These are phyloP conservation scores for Leucania comma DNA, from an alignment of 2,888 invertebrate genomes.

Conservation along the genomic window DNA sequence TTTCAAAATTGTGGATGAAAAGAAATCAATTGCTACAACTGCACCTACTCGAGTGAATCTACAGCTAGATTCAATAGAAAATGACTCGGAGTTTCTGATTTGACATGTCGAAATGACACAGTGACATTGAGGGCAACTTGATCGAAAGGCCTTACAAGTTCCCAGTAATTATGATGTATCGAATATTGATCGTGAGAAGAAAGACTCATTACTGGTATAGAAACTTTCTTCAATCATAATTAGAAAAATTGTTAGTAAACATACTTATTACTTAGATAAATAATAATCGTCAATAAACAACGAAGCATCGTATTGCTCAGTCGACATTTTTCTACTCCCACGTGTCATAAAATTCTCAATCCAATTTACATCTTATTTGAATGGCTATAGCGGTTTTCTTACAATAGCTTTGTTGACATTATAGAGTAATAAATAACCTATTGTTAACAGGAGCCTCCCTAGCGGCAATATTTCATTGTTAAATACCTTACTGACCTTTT, in stretches of 20 bases:
- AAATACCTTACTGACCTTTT: slow-evolving; percentile 64
- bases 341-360: slow-evolving; percentile 18
- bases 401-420: slow-evolving; percentile 66
- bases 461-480: slow-evolving; percentile 64
- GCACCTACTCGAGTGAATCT: slow-evolving; percentile 23
- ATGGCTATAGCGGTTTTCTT: slow-evolving; percentile 42
- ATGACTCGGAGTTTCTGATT: slow-evolving; percentile 48
- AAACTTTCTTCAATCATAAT: slow-evolving; percentile 51
- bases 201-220: slow-evolving; percentile 29
- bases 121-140: slow-evolving; percentile 49
- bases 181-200: slow-evolving; percentile 22
- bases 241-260: slow-evolving; percentile 57
- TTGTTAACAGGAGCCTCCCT: slow-evolving; percentile 65
- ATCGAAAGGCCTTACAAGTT: slow-evolving; percentile 24
- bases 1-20: slow-evolving; percentile 13
- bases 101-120: slow-evolving; percentile 41
- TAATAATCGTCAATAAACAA: slow-evolving; percentile 53
- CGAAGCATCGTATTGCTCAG: slow-evolving; percentile 30
- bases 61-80: slow-evolving; percentile 43
- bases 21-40: slow-evolving; percentile 17
- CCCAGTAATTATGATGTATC: slow-evolving; percentile 42
- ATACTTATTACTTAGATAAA: slow-evolving; percentile 45
- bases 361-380: slow-evolving; percentile 37
- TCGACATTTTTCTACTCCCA: slow-evolving; percentile 54
- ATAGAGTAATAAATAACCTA: slow-evolving; percentile 65